A percentile compares a stretch with the other conserved stretches of the same genome.
Evolutionary conservation across 2,113 vertebrate genomes (phyloP).

Genomic region (Silurus glanis): DNA sequence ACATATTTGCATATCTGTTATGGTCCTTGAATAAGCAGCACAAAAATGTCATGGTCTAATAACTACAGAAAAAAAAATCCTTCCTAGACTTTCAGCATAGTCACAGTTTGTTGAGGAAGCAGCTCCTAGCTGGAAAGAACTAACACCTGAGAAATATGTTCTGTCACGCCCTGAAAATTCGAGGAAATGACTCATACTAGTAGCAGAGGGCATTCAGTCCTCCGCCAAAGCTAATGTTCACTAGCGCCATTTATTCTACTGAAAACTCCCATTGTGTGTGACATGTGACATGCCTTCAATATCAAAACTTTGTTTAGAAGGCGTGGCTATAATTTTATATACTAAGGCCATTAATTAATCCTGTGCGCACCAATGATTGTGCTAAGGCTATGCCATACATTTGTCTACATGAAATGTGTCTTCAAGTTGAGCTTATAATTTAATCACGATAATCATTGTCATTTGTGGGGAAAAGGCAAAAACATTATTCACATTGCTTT

Average conservation of each 20-base stretch:
- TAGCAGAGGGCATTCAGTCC: background rate
- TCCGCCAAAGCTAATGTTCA: background rate
- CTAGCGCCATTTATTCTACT: background rate
- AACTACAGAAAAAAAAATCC: background rate
- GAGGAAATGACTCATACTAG: slow-evolving; percentile 30
- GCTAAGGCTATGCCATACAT: background rate
- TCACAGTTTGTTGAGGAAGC: background rate
- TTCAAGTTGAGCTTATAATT: background rate
- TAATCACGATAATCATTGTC: background rate
- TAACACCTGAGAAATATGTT: slow-evolving; percentile 15
- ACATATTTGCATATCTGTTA: background rate
- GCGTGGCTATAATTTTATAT: no score
- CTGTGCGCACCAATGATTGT: background rate
- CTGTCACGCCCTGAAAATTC: background rate
- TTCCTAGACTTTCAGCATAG: background rate
- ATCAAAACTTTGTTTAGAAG: no score
- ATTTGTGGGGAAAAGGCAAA: background rate
- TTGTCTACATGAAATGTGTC: background rate
- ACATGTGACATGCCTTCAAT: no score
- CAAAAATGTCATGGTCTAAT: background rate
- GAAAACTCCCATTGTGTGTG: background rate
- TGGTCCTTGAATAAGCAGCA: background rate
- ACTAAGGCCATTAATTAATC: background rate
- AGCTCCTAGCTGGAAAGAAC: background rate
- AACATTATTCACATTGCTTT: background rate